Evolutionary conservation across 2,888 invertebrate species (phyloP), one percentile per base, ranked within the genome.

Genomic region (Caradrina clavipalpis): DNA sequence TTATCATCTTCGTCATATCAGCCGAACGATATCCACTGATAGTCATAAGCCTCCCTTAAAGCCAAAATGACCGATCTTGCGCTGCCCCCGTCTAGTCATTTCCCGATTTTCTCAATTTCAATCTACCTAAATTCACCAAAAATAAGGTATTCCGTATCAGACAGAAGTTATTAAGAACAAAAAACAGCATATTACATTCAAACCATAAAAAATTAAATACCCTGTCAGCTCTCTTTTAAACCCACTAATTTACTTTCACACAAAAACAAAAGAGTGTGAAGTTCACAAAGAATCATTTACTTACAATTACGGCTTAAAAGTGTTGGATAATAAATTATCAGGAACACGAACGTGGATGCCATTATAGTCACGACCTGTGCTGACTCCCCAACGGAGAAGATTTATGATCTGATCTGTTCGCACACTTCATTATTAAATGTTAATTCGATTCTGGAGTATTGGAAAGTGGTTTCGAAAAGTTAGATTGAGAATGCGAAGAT

Each of bases 301-400:
- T 83, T 73, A 87, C 87, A 89, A 89, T 89, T 88, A 88, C 82
- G 81, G 78, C 68, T 82, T 85, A 83, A 81, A 82, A 82, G 85
- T 86, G 84, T 88, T 84, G 76, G 50, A 85, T 86, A 85, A 92
- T 93, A 93, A 93, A 92, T 92, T 89, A 91, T 86, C 75, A 61
- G 70, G 82, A 80, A 82, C 85, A 83, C 87, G 82, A 83, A 69
- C 84, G 72, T 76, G 82, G 83, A 88, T 91, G 91, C 89, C 90
- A 90, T 91, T 92, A 89, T 69, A 89, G 93, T 94, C 95, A 94
- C 94, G 94, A 93, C 87, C 87, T 88, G 89, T 89, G 91, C 90
- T 92, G 90, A 91, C 91, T 90, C 86, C 87, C 89, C 88, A 88
- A 88, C 82, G 80, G 77, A 69, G 90, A 94, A 75, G 91, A 94